phyloP scores from a whole-genome alignment of 2,797 vertebrate species.

The Chelmon rostratus region DNA sequence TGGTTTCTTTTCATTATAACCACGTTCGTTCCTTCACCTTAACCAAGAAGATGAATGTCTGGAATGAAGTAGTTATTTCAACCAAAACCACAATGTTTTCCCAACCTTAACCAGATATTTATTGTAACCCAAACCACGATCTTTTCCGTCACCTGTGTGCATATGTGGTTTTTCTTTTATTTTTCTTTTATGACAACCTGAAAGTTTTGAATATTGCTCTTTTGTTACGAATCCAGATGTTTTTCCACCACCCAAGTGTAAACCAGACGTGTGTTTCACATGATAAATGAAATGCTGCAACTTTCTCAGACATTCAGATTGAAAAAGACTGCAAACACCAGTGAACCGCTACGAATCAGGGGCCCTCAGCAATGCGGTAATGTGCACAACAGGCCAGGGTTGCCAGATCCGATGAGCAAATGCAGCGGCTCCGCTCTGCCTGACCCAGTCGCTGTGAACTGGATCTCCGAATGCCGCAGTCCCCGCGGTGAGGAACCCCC shows the following conservation, averaged over 20 bases:
- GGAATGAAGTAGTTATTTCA: not conserved
- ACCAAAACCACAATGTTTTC: not conserved
- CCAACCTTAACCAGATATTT: not conserved
- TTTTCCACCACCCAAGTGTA: not conserved
- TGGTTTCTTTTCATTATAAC: not conserved
- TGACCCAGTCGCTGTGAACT: constrained; percentile 47
- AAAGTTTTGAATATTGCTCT: not conserved
- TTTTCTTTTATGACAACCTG: not conserved
- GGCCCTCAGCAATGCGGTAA: constrained; percentile 14
- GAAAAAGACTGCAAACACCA: constrained; percentile 7
- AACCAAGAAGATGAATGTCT: not conserved
- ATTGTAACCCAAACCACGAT: not conserved
- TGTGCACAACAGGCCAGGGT: constrained; percentile 18
- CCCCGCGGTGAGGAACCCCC: constrained; percentile 67
- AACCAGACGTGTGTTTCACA: not conserved
- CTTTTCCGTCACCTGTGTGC: not conserved
- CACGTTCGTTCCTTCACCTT: not conserved
- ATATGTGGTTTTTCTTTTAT: not conserved
- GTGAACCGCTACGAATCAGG: not conserved
- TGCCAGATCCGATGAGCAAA: constrained; percentile 46
- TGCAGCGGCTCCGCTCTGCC: constrained; percentile 44
- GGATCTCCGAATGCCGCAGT: constrained; percentile 20
- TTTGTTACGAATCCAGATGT: not conserved
- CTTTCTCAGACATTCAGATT: not conserved
- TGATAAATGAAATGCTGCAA: not conserved